Evolutionary conservation across 2,888 invertebrate genomes (phyloP).

Genomic region (Dichetophora obliterata): DNA sequence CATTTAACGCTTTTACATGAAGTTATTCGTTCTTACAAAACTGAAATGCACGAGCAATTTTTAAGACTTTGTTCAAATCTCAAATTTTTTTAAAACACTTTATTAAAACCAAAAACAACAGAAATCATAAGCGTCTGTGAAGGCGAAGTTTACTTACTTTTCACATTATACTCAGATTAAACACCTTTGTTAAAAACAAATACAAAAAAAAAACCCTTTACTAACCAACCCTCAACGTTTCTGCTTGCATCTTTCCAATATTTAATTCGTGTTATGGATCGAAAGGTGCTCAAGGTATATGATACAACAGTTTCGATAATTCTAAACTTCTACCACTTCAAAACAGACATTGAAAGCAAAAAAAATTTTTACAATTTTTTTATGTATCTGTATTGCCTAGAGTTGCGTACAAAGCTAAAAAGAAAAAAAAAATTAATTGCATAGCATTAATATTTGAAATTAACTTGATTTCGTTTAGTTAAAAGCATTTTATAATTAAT

Average conservation of each 20-base stretch:
- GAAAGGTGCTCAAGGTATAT: constrained; percentile 69
- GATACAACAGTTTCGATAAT: constrained; percentile 34
- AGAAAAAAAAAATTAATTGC: too few species aligned
- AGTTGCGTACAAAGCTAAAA: not conserved
- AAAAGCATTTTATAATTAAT: not conserved
- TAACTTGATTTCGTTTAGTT: not conserved
- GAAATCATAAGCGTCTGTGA: too few species aligned
- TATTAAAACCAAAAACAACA: too few species aligned
- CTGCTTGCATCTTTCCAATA: constrained; percentile 44
- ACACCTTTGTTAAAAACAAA: not conserved
- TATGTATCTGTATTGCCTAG: not conserved
- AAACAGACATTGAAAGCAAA: constrained; percentile 20
- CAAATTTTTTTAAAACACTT: too few species aligned
- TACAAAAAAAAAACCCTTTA: constrained; percentile 17
- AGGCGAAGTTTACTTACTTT: too few species aligned
- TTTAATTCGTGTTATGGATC: constrained; percentile 56
- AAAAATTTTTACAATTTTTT: not conserved
- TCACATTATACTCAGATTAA: too few species aligned
- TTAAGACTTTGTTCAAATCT: too few species aligned
- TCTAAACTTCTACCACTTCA: not conserved
- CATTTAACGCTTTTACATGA: too few species aligned
- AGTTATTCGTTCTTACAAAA: too few species aligned
- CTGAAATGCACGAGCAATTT: too few species aligned
- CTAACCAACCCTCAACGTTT: constrained; percentile 41
- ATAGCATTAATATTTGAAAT: not conserved